Evolutionary conservation across 2,113 vertebrate species (phyloP).

Genomic region (Maccullochella peelii): DNA sequence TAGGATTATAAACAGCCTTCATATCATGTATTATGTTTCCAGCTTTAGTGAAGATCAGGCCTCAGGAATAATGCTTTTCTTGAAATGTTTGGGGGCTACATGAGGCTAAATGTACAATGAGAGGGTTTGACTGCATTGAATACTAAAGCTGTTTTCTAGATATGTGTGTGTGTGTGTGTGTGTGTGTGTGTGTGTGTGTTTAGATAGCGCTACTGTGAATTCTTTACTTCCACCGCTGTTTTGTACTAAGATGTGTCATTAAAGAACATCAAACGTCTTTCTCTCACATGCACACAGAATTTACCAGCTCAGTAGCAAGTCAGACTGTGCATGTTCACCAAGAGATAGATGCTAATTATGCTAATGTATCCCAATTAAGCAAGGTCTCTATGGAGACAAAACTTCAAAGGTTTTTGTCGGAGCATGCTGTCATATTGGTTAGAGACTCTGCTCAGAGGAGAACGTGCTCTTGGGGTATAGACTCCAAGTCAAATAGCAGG

Average conservation of each 20-base stretch:
- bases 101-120: background rate
- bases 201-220: background rate
- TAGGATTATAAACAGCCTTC: background rate
- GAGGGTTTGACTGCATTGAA: background rate
- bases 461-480: slow-evolving; percentile 24
- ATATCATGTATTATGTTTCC: background rate
- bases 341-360: slow-evolving; percentile 71
- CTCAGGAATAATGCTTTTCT: background rate
- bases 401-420: slow-evolving; percentile 63
- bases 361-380: slow-evolving; percentile 69
- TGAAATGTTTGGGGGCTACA: background rate
- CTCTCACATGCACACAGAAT: slow-evolving; percentile 13
- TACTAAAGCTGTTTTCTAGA: background rate
- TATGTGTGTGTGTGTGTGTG: background rate
- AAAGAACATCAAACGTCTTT: slow-evolving; percentile 42
- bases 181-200: background rate
- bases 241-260: slow-evolving; percentile 16
- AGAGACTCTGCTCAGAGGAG: slow-evolving; percentile 14
- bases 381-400: slow-evolving; percentile 69
- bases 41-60: background rate
- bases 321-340: slow-evolving; percentile 34
- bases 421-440: slow-evolving; percentile 29
- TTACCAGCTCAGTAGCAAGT: background rate
- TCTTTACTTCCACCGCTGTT: background rate
- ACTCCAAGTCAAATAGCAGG: slow-evolving; percentile 48